Evolutionary conservation across 2,113 vertebrate genomes (phyloP), one percentile per base, ranked within the genome.

Genomic region (Carassius auratus): DNA sequence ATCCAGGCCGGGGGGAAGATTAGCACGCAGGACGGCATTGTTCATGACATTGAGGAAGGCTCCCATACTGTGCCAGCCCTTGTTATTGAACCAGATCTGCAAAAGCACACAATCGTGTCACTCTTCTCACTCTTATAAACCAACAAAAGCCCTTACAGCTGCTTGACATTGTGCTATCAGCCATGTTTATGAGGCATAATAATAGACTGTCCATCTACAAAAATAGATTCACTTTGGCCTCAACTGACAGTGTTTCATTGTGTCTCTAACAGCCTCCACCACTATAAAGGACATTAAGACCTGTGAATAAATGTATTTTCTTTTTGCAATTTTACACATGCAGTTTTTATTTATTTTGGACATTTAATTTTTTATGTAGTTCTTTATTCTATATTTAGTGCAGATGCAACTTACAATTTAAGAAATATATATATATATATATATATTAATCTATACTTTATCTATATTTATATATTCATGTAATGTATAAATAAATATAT

Each of bases 41-140:
- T 99, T 99, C 92, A 99, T 97, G 84, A 99, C 97, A 2, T 98
- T 99, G 83, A 99, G 92, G 87, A 99, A 99, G 23, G 98, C 94
- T 10, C 95, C 95, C 0, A 99, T 94, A 59, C 97, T 98, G 89
- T 99, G 98, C 97, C 98, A 99, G 83, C 97, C 98, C 86, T 99
- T 99, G 94, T 99, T 99, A 92, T 99, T 99, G 91, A 99, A 99
- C 98, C 98, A 99, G 84, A 99, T 97, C 98, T 99, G 91, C 87
- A 86, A 15, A 74, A 61, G 82, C 0, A 86, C 10, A 84, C 26
- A 64, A 81, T 89, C 38, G 88, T 4, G 48, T 76, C 45, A 76
- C 10, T 52, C 73, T 38, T 38, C 17, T 38, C 2, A 33, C 68
- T 71, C 33, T 71, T 38, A 21, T 21, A 38, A 3, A 2, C 1